These are phyloP conservation scores for Slavum lentiscoides DNA, from an alignment of 2,888 invertebrate genomes.

Conservation along the genomic window DNA sequence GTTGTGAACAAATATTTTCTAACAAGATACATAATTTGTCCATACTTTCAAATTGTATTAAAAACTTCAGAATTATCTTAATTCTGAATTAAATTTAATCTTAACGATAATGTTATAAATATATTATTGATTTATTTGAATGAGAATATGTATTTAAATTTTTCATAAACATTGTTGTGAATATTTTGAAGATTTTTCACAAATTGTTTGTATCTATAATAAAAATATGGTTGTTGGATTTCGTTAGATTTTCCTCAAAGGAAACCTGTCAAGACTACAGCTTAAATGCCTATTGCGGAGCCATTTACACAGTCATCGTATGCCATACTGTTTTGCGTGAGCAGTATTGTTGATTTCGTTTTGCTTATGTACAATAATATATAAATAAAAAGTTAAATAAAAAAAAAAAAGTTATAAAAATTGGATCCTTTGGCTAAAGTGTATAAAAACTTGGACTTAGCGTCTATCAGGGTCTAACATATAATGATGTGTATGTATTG, in stretches of 20 bases:
- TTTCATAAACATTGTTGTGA: neutral
- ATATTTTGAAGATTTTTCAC: neutral
- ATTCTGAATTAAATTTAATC: neutral
- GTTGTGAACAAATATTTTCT: too few relatives aligned
- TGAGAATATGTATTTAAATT: neutral
- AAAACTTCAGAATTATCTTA: neutral
- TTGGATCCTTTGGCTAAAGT: constrained; percentile 53
- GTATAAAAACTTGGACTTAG: constrained; percentile 50
- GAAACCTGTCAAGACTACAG: constrained; percentile 51
- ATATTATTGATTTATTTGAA: neutral
- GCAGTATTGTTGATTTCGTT: constrained; percentile 53
- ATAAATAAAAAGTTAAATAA: constrained; percentile 54
- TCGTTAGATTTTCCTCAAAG: constrained; percentile 51
- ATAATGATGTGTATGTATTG: constrained; percentile 52
- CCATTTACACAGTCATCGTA: constrained; percentile 52
- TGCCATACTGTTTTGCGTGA: constrained; percentile 49
- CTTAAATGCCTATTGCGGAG: constrained; percentile 49
- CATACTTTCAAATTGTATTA: too few relatives aligned
- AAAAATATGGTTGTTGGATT: constrained; percentile 43
- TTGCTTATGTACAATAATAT: constrained; percentile 53
- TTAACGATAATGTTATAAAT: neutral
- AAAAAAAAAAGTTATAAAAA: constrained; percentile 51
- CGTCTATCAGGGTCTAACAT: constrained; percentile 53
- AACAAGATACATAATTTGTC: too few relatives aligned
- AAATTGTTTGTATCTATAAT: constrained; percentile 12